phyloP scores from a whole-genome alignment of 2,888 invertebrate species.

The Odontocolon sp. region DNA sequence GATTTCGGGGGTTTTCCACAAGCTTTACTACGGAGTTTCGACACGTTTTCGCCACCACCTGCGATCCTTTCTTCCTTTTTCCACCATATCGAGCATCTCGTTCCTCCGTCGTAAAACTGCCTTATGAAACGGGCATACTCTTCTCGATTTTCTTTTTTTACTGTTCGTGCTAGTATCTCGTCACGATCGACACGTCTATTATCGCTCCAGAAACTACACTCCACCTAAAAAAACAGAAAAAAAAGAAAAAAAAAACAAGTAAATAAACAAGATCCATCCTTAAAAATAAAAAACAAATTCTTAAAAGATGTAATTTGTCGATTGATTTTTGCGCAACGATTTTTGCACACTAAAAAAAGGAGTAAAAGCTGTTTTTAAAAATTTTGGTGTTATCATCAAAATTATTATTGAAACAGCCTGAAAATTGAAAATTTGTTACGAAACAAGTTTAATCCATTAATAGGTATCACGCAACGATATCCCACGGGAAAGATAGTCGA shows the following conservation, averaged over 20 bases:
- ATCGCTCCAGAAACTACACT: too few relatives aligned
- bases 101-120: neutral
- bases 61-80: neutral
- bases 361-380: neutral
- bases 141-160: too few relatives aligned
- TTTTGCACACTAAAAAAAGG: neutral
- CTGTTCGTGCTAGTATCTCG: too few relatives aligned
- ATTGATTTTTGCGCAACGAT: constrained; percentile 15
- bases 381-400: neutral
- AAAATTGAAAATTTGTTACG: neutral
- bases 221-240: too few relatives aligned
- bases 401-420: constrained; percentile 25
- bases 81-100: too few relatives aligned
- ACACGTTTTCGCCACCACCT: constrained; percentile 37
- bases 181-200: too few relatives aligned
- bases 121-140: too few relatives aligned
- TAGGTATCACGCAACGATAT: too few relatives aligned
- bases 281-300: too few relatives aligned
- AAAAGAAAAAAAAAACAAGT: too few relatives aligned
- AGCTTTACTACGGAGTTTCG: constrained; percentile 41
- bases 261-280: too few relatives aligned
- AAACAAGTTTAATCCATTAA: constrained; percentile 5
- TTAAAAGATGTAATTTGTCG: constrained; percentile 18
- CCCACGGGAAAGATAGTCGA: too few relatives aligned
- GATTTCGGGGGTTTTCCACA: constrained; percentile 43